These are phyloP conservation scores for Pachliopta kotzebuea DNA, from an alignment of 2,888 invertebrate species.

Conservation along the genomic window DNA sequence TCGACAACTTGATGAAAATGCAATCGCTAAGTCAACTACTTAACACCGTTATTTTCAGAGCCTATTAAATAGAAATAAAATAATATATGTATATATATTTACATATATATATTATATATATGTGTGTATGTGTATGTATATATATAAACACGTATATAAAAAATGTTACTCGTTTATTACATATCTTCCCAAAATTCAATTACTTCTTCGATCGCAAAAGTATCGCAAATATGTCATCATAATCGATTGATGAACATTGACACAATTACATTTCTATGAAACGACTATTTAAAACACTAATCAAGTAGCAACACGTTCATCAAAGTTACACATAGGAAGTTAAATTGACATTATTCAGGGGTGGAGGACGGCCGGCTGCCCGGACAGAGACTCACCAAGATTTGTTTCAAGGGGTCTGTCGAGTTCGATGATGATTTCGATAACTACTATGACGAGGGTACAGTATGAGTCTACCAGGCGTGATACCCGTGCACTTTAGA, in stretches of 20 bases:
- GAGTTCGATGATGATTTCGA: conserved; percentile 77
- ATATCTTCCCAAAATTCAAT: background rate
- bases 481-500: conserved; percentile 62
- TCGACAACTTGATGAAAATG: background rate
- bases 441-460: conserved; percentile 75
- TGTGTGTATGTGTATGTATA: too few species aligned
- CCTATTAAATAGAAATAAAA: too few species aligned
- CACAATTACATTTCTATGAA: conserved; percentile 2
- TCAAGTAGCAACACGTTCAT: conserved; percentile 36
- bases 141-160: too few species aligned
- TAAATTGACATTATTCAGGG: conserved; percentile 71
- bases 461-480: conserved; percentile 62
- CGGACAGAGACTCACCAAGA: conserved; percentile 77
- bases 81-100: too few species aligned
- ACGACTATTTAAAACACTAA: conserved; percentile 33
- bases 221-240: background rate
- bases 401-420: conserved; percentile 74
- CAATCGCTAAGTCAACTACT: background rate
- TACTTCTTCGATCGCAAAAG: background rate
- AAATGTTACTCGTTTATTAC: too few species aligned
- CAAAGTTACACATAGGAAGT: conserved; percentile 53
- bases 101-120: too few species aligned
- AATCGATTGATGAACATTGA: background rate
- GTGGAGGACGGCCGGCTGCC: conserved; percentile 77
- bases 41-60: too few species aligned